These are phyloP conservation scores for Andrena fulva DNA, from an alignment of 2,888 invertebrate species.

Conservation along the genomic window DNA sequence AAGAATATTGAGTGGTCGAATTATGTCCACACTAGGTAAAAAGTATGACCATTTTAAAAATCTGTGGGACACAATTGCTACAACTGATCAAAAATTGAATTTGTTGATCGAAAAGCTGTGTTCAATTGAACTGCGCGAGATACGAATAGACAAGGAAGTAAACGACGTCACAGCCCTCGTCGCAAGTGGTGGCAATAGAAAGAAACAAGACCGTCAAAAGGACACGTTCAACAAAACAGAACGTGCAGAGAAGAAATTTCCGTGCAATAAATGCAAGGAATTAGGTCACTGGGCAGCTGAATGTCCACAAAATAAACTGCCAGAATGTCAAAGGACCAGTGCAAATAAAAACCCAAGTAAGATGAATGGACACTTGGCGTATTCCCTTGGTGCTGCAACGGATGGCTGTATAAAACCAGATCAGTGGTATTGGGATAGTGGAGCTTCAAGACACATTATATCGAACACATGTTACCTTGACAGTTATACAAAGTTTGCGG, in stretches of 20 bases:
- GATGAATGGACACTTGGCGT: background rate
- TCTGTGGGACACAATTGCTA: background rate
- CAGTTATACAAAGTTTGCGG: background rate
- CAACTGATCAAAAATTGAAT: background rate
- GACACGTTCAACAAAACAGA: background rate
- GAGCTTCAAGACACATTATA: background rate
- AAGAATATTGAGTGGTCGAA: too few species aligned
- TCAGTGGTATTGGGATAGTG: background rate
- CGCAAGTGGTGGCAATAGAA: background rate
- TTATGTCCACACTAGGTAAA: too few species aligned
- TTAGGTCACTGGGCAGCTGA: constrained; percentile 1
- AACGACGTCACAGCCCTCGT: background rate
- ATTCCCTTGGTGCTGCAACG: background rate
- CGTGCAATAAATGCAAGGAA: background rate
- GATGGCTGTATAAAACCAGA: background rate
- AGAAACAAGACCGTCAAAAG: background rate
- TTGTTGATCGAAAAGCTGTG: background rate
- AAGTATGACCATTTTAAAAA: background rate
- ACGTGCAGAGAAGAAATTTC: background rate
- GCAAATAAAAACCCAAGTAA: background rate
- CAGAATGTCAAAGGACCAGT: background rate
- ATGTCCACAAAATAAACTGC: background rate
- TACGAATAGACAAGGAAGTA: background rate
- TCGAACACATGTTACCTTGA: background rate
- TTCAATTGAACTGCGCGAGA: background rate